Base-by-base conservation (phyloP, 2,797 vertebrate species). In the Aythya fuligula region DNA sequence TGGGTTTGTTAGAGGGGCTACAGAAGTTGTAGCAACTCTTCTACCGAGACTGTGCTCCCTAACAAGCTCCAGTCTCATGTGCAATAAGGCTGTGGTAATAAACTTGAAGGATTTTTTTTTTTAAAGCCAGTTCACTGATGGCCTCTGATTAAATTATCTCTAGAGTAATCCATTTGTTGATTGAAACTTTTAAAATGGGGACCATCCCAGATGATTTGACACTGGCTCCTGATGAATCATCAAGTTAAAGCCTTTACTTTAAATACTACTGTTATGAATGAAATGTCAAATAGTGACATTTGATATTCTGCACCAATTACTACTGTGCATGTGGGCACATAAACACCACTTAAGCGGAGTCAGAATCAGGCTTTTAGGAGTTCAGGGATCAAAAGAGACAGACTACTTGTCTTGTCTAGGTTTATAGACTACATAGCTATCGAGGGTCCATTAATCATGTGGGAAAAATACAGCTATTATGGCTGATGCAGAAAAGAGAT, bases 201-300 rank as follows among this genome's bases (percentile, higher is more conserved):
- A 87, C 56, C 56, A 89, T 73, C 53, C 53, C 74, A 53, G 67
- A 90, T 54, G 43, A 85, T 91, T 85, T 82, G 64, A 85, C 47
- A n/a, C 41, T 80, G 83, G 57, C 71, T 85, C 94, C 57, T 36
- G 49, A 69, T 87, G 77, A 84, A 71, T 61, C 70, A 94, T 56
- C 84, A 89, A 82, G 71, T 76, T 73, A 90, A 91, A 90, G 77
- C 53, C 77, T 89, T 79, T 82, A 61, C 43, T 85, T 89, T 90
- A 83, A 85, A 95, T 65, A 54, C 45, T 89, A 61, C 57, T 74
- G 67, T 94, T 95, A 93, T 64, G 75, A 95, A 92, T 82, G 84
- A 95, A 95, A 96, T 85, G 86, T 77, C 90, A 93, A 91, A 85
- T 11, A 57, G 90, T 77, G 90, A 95, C 90, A 95, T 94, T 95